Evolutionary conservation across 1,140 invertebrate species (phyloP), one percentile per base, ranked within the genome.

Genomic region (Diabrotica virgifera): DNA sequence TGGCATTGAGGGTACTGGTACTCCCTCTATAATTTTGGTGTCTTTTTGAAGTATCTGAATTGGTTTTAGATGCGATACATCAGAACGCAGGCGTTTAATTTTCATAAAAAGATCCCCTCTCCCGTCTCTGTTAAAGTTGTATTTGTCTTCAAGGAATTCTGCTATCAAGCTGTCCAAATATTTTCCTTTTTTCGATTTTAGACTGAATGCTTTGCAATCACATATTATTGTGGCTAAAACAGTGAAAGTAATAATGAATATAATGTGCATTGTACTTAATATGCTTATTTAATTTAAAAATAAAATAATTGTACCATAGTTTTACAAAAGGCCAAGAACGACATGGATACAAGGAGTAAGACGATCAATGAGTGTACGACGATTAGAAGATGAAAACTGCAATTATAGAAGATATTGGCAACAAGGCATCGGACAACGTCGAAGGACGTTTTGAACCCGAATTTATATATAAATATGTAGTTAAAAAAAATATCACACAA

Each of bases 171-270:
- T 62, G 79, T 92, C 90, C 62, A 84, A 77, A 7, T 79, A 70
- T 52, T 85, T 89, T 7, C 83, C 85, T 65, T 86, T 84, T 61
- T 84, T 83, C 12, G 87, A 87, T 24, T 82, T 76, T 37, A 79
- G 71, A 0, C 83, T 83, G 64, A 90, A 85, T 69, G 89, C 90
- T 11, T 85, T 83, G 1, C 90, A 92, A 70, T 93, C 90, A 57
- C 89, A 79, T 12, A 92, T 72, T 60, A 93, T 91, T n/a, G 89
- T 85, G 54, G 86, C 89, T 92, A 72, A 57, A 81, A 79, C 13
- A 55, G 24, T 14, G 24, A 46, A 24, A 24, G 24, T 2, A 24
- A 4, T 24, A 24, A 24, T 24, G 4, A 24, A 24, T 24, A 24
- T 24, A 24, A 24, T 24, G 24, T 24, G n/a, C n/a, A n/a, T n/a